Conservation (phyloP, 2,888 invertebrate species). For the Leistus spinibarbis region DNA sequence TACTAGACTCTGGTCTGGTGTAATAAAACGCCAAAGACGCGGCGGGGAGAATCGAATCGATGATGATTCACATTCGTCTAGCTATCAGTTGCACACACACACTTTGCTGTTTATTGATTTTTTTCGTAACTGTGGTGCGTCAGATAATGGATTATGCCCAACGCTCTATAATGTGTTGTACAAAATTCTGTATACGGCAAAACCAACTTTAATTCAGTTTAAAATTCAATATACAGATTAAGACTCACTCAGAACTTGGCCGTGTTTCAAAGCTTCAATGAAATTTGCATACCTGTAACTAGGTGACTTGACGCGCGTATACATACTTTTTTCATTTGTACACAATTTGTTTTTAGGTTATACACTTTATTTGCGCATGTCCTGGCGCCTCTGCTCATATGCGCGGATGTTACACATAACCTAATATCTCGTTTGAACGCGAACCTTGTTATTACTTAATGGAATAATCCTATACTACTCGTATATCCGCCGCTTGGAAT, state of each 20-base stretch:
- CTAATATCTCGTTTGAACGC: not conserved
- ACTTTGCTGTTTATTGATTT: not conserved
- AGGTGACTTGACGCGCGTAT: slow-evolving; percentile 10
- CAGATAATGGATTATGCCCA: not conserved
- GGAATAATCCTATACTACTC: too few relatives aligned
- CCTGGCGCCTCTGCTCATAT: not conserved
- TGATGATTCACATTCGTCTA: not conserved
- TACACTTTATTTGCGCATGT: too few relatives aligned
- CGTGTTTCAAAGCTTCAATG: slow-evolving; percentile 25
- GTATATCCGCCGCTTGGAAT: not conserved
- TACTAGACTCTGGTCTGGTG: not conserved
- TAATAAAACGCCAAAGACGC: not conserved
- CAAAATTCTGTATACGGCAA: slow-evolving; percentile 11
- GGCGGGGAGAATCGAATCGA: not conserved
- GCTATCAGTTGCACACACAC: not conserved
- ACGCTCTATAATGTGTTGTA: not conserved
- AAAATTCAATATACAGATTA: slow-evolving; percentile 39
- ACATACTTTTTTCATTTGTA: not conserved
- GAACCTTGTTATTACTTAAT: not conserved
- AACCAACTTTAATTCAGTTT: slow-evolving; percentile 36
- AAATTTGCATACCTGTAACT: slow-evolving; percentile 33
- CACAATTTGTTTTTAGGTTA: slow-evolving; percentile 19
- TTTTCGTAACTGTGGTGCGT: not conserved
- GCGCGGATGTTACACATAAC: not conserved
- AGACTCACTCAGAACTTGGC: slow-evolving; percentile 33